A percentile compares a stretch with the other conserved stretches of the same genome.
phyloP scores from a whole-genome alignment of 1,140 invertebrate species.

The Atopsyche davidsoni region DNA sequence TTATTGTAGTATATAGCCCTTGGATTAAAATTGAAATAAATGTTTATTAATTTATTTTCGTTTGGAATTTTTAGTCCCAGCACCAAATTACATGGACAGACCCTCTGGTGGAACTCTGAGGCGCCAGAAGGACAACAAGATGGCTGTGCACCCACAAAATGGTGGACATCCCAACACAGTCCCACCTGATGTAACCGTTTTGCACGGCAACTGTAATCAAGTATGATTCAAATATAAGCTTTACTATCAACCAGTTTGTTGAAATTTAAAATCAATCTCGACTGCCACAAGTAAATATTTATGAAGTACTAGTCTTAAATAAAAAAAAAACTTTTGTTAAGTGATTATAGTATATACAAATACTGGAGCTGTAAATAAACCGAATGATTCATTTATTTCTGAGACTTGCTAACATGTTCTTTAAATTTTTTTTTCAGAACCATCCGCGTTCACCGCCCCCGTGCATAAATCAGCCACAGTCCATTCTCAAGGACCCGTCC shows the following conservation, averaged over 20 bases:
- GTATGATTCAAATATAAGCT: conserved; percentile 33
- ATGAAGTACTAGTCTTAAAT: background rate
- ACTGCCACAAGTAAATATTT: no score
- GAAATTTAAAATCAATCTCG: no score
- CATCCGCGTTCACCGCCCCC: conserved; percentile 33
- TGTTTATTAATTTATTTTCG: background rate
- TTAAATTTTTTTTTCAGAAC: conserved; percentile 22
- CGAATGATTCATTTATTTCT: background rate
- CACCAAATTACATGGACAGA: conserved; percentile 31
- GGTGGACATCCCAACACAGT: conserved; percentile 31
- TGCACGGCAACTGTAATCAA: conserved; percentile 44
- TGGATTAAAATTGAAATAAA: no score
- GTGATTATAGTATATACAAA: background rate
- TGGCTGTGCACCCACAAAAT: conserved; percentile 33
- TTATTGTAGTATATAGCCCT: no score
- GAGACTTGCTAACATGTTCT: background rate
- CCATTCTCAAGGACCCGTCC: conserved; percentile 56
- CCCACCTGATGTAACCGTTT: conserved; percentile 44
- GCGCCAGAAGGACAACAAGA: conserved; percentile 41
- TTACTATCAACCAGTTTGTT: no score
- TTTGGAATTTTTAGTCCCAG: conserved; percentile 23
- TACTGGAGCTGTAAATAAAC: background rate
- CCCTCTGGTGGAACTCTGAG: conserved; percentile 43
- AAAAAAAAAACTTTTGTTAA: background rate
- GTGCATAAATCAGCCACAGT: conserved; percentile 49